Base-by-base conservation (phyloP, 2,797 vertebrate species). In the Benthosema pterotum region DNA sequence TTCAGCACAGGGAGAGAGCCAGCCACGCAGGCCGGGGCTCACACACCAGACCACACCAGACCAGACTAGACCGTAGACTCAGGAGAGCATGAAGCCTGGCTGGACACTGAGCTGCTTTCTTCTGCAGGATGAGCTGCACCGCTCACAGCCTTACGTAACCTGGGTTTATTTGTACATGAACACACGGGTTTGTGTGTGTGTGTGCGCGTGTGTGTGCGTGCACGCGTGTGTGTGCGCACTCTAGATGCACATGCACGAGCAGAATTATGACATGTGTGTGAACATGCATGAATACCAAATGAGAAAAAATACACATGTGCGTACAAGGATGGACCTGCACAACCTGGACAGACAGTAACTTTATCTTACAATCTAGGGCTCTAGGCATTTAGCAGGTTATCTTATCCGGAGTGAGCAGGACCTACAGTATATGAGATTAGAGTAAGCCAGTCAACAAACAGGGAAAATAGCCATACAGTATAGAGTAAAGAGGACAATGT, bases 51-150 rank as follows among this genome's bases (percentile, higher is more conserved):
- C 3, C 52, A 28, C 22, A n/a, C 3, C 18, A 28, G 71, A 46
- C 52, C 72, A 28, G 72, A 42, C 66, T 6, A 60, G 80, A 80
- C 63, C n/a, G 54, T 2, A 65, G 73, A 82, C 53, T 65, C 61
- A 9, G 58, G 74, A 79, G 75, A 72, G 71, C 65, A 7, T 0
- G 42, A 74, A 11, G 22, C 22, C 5, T 25, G 74, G 73, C 5
- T 25, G 74, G 73, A 88, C 86, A 88, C 65, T 72, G 67, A 69
- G 65, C 22, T 0, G 75, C 83, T 84, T 88, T 88, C 86, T 86
- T 86, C 82, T 70, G 52, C 59, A 55, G 15, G 74, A 74, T 77
- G 78, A 87, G 72, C 57, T 6, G 9, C 59, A 60, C 69, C 53
- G 59, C 18, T 17, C 22, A 15, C 42, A 14, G 13, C n/a, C 19